Base-by-base conservation (phyloP, 2,888 invertebrate genomes). In the Tetragonisca angustula region DNA sequence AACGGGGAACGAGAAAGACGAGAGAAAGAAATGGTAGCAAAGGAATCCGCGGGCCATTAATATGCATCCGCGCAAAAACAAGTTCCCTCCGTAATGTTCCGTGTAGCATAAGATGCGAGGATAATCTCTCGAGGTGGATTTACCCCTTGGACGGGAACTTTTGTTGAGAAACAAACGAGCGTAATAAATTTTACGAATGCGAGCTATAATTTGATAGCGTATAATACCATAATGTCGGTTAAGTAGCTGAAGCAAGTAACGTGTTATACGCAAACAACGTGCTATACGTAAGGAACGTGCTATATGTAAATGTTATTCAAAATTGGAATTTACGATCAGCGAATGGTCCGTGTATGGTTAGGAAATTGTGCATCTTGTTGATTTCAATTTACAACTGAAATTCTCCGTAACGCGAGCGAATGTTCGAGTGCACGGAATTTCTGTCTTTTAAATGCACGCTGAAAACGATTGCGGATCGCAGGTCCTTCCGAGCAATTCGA, bases 181-280 rank as follows among this genome's bases (percentile, higher is more conserved):
- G 65, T 50, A 78, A 83, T 78, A 83, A 83, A 83, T 84, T 69
- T 13, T 56, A 62, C 43, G 32, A 74, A 78, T 61, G 15, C 54
- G 21, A 15, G 56, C n/a, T 61, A 62, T 78, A 75, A 84, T 84
- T 84, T 73, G 73, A 71, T 67, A 32, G 50, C 54, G 27, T 54
- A 52, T 78, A 74, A 83, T 83, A 76, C 71, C 79, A 62, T 83
- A 78, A 78, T 84, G 75, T 71, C 17, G 32, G 73, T 73, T 78
- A 83, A 77, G 65, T 70, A 56, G 54, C 17, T n/a, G 78, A 61
- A 61, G 59, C 70, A 74, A 78, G 71, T 62, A 76, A 62, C 80
- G 27, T 56, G 69, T 64, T 76, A 68, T 49, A 17, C 11, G 43
- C 43, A 43, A 43, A 43, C 36, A 36, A 36, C 36, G 36, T 36